A percentile compares a stretch with the other conserved stretches of the same genome.
Conservation (phyloP, 2,888 invertebrate species). For the Ommatoiulus sabulosus region DNA sequence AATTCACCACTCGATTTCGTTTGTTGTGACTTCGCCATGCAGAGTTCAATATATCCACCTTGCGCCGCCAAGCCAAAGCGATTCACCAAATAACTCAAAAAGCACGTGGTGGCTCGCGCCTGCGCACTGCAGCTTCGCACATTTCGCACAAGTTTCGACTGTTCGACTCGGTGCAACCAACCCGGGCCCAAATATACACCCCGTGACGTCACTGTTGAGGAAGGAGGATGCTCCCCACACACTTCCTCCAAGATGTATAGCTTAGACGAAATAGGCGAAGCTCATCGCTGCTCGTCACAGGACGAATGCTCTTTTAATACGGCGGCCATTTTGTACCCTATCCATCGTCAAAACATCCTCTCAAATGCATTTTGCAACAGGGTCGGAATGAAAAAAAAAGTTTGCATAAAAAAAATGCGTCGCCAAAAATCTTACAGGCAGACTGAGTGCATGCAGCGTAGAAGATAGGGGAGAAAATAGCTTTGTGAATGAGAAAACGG, state of each 20-base stretch:
- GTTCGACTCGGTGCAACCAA: neutral
- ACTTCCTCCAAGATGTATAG: constrained; percentile 31
- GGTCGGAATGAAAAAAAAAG: neutral
- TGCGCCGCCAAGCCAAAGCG: neutral
- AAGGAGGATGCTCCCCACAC: constrained; percentile 47
- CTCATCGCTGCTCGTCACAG: neutral
- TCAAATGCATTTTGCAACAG: constrained; percentile 3
- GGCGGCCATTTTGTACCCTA: neutral
- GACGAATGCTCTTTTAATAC: neutral
- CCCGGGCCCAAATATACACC: constrained; percentile 36
- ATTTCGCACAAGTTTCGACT: neutral
- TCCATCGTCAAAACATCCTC: constrained; percentile 46
- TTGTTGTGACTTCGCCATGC: neutral
- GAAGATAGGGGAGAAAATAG: neutral
- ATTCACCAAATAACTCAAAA: neutral
- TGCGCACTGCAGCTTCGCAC: neutral
- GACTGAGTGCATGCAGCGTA: neutral
- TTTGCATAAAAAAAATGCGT: neutral
- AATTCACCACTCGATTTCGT: neutral
- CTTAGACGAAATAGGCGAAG: neutral
- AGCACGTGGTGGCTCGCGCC: neutral
- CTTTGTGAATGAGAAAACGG: constrained; percentile 30
- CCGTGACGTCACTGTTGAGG: constrained; percentile 25
- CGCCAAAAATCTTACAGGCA: neutral
- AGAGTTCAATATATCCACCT: constrained; percentile 37